phyloP scores from a whole-genome alignment of 92 coral and sea anemone genomes.

The Palythoa caribaeorum region DNA sequence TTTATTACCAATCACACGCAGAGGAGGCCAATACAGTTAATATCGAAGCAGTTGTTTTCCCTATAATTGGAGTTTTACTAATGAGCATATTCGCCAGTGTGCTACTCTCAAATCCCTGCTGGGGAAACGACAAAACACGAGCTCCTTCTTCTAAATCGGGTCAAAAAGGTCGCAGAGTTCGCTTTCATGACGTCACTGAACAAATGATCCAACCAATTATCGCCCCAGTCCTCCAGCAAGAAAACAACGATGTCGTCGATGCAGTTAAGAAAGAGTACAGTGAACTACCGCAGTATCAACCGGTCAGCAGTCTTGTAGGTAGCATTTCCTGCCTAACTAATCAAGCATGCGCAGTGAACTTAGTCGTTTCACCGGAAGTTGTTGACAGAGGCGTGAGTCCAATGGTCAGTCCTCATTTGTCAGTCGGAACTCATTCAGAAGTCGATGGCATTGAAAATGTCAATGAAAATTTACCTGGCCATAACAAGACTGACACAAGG shows the following conservation, averaged over 20 bases:
- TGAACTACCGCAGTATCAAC: conserved; percentile 87
- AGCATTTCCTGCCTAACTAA: conserved; percentile 45
- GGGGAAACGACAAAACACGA: conserved; percentile 27
- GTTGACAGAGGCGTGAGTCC: conserved; percentile 80
- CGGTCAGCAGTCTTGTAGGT: conserved; percentile 69
- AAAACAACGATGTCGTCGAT: conserved; percentile 94
- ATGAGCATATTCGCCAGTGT: conserved; percentile 83
- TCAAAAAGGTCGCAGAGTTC: conserved; percentile 51
- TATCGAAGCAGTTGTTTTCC: conserved; percentile 71
- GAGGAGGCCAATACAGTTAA: conserved; percentile 43
- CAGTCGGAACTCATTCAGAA: neutral
- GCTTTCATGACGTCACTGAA: conserved; percentile 72
- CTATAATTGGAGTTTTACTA: conserved; percentile 81
- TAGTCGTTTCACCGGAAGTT: conserved; percentile 54
- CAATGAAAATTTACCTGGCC: neutral
- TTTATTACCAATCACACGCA: neutral
- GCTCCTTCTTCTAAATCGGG: neutral
- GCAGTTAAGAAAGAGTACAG: conserved; percentile 85
- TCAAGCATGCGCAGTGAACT: conserved; percentile 61
- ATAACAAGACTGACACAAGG: neutral
- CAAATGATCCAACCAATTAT: conserved; percentile 65
- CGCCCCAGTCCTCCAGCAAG: conserved; percentile 91
- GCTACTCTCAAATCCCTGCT: conserved; percentile 63
- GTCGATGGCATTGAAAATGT: neutral
- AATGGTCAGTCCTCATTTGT: conserved; percentile 8